Evolutionary conservation across 2,888 invertebrate species (phyloP).

Genomic region (Epinotia brunnichana): DNA sequence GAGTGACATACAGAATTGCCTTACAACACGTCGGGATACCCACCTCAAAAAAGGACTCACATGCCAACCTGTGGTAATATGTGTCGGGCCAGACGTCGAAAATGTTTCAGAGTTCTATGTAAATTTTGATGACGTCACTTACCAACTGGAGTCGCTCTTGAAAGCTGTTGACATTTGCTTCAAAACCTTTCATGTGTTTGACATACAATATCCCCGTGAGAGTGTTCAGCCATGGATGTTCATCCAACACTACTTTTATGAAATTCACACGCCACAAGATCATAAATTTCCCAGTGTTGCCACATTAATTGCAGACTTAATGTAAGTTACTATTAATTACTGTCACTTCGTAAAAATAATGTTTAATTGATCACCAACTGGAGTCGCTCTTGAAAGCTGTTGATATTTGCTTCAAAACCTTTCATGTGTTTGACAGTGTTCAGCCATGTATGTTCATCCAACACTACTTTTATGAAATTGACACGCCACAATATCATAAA

Average conservation of each 20-base stretch:
- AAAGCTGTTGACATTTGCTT: background rate
- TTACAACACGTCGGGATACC: conserved; percentile 2
- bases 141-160: background rate
- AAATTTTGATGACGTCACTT: background rate
- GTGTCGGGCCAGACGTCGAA: background rate
- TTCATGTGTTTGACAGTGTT: background rate
- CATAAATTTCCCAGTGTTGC: too few species aligned
- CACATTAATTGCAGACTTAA: too few species aligned
- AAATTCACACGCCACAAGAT: too few species aligned
- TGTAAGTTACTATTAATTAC: too few species aligned
- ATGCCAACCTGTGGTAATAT: conserved; percentile 7
- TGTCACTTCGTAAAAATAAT: too few species aligned
- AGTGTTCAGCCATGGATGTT: too few species aligned
- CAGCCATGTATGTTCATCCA: conserved; percentile 1
- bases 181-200: too few species aligned
- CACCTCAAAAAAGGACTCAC: background rate
- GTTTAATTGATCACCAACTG: too few species aligned
- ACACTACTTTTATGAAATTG: background rate
- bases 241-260: too few species aligned
- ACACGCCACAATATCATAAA: conserved; percentile 4
- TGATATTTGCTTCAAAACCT: background rate
- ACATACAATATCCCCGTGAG: too few species aligned
- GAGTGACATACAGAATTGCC: background rate
- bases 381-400: too few species aligned
- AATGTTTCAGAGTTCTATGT: conserved; percentile 1